These are phyloP conservation scores for Drosophila quadrilineata DNA, from an alignment of 1,140 invertebrate species.

Conservation along the genomic window DNA sequence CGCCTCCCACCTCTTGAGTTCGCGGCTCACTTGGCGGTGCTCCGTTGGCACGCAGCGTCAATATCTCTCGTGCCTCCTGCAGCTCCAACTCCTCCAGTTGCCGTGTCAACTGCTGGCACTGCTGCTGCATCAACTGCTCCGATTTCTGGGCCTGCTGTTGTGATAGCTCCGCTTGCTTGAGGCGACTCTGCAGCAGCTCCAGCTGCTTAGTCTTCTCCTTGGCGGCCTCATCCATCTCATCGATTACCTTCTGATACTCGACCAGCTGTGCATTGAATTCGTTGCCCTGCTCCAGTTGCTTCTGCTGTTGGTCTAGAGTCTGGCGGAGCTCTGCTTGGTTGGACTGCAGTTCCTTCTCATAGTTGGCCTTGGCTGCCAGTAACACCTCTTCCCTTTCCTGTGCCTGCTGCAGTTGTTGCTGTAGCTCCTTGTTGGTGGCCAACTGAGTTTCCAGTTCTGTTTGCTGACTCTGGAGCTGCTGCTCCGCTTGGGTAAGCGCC, in stretches of 20 bases:
- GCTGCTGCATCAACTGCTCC: conserved; percentile 31
- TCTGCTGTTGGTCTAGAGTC: conserved; percentile 17
- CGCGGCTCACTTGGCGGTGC: neutral
- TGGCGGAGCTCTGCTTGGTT: neutral
- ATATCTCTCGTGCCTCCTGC: conserved; percentile 61
- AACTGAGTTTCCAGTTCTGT: conserved; percentile 3
- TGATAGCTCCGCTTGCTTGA: conserved; percentile 46
- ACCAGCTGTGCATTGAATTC: conserved; percentile 48
- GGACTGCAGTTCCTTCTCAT: too few relatives aligned
- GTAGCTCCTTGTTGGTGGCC: neutral
- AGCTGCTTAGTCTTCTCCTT: conserved; percentile 35
- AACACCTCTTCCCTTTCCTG: too few relatives aligned
- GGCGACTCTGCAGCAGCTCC: conserved; percentile 35
- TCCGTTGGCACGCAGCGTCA: conserved; percentile 46
- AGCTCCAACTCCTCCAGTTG: conserved; percentile 46
- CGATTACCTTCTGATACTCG: conserved; percentile 70
- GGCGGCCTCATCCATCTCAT: conserved; percentile 68
- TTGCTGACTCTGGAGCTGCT: neutral
- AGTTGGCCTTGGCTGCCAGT: too few relatives aligned
- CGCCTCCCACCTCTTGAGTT: conserved; percentile 24
- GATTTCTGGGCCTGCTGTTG: conserved; percentile 35
- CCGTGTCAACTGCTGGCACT: conserved; percentile 46
- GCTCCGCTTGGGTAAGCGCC: neutral
- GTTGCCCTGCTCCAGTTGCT: conserved; percentile 43
- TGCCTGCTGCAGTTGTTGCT: conserved; percentile 4